Conservation (phyloP, 2,113 vertebrate species). For the Phylloscopus trochilus region DNA sequence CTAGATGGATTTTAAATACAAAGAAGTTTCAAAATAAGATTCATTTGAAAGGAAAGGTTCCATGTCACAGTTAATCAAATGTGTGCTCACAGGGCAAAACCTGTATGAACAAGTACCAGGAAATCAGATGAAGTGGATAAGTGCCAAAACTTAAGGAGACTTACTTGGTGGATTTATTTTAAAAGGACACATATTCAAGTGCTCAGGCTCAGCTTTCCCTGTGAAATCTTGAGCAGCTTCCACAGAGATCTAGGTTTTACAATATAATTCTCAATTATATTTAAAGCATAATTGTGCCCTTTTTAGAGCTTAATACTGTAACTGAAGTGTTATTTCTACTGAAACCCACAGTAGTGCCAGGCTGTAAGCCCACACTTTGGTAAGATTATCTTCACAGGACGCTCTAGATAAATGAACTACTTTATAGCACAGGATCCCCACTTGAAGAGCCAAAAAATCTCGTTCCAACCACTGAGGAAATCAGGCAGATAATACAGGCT, state of each 20-base stretch:
- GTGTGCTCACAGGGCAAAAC: background rate
- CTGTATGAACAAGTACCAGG: slow-evolving; percentile 48
- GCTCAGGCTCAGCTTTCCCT: background rate
- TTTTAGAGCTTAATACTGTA: background rate
- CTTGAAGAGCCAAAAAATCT: background rate
- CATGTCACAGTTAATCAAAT: slow-evolving; percentile 29
- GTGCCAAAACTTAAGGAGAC: slow-evolving; percentile 19
- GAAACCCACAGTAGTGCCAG: background rate
- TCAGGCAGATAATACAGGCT: background rate
- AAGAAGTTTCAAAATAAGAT: background rate
- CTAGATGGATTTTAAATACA: background rate
- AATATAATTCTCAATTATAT: background rate
- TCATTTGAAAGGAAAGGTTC: background rate
- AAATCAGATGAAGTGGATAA: background rate
- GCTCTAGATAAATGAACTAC: background rate
- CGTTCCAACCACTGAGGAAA: background rate
- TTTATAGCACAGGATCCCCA: background rate
- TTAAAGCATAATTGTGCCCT: background rate
- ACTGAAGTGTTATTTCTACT: background rate
- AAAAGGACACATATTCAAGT: background rate
- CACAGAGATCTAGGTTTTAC: background rate
- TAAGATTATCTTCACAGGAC: background rate
- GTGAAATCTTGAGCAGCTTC: background rate
- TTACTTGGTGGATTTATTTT: background rate
- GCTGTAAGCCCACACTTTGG: background rate